A percentile compares a stretch with the other conserved stretches of the same genome.
Conservation (phyloP, 2,113 vertebrate species). For the Plotosus lineatus region DNA sequence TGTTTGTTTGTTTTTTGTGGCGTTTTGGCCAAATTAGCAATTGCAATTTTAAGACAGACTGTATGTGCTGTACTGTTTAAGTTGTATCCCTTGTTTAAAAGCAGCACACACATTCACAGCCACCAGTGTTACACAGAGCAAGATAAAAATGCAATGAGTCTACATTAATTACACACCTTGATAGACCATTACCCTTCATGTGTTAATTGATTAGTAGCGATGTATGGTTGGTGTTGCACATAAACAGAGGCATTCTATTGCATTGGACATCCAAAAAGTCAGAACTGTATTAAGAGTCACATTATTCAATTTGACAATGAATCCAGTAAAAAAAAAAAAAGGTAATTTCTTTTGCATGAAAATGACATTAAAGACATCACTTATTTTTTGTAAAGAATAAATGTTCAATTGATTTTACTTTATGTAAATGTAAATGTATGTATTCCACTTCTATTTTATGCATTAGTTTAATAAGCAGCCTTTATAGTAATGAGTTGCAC, state of each 20-base stretch:
- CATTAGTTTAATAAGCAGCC: too few relatives aligned
- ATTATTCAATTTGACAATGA: conserved; percentile 9
- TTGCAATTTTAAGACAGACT: background rate
- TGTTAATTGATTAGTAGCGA: conserved; percentile 5
- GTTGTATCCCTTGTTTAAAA: too few relatives aligned
- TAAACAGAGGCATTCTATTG: background rate
- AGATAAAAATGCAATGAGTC: background rate
- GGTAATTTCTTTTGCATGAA: background rate
- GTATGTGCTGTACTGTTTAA: background rate
- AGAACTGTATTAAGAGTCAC: background rate
- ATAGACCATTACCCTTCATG: background rate
- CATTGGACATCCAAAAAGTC: background rate
- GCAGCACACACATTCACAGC: background rate
- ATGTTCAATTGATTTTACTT: background rate
- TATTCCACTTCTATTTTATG: background rate
- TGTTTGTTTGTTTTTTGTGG: too few relatives aligned
- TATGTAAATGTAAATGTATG: too few relatives aligned
- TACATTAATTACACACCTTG: background rate
- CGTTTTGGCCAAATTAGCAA: background rate
- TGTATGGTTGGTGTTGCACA: background rate
- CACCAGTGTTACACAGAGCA: background rate
- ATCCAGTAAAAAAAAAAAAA: background rate
- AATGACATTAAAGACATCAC: background rate
- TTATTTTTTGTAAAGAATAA: background rate
- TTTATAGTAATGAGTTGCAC: too few relatives aligned